Evolutionary conservation across 2,113 vertebrate species (phyloP).

Genomic region (Ciconia stormi): DNA sequence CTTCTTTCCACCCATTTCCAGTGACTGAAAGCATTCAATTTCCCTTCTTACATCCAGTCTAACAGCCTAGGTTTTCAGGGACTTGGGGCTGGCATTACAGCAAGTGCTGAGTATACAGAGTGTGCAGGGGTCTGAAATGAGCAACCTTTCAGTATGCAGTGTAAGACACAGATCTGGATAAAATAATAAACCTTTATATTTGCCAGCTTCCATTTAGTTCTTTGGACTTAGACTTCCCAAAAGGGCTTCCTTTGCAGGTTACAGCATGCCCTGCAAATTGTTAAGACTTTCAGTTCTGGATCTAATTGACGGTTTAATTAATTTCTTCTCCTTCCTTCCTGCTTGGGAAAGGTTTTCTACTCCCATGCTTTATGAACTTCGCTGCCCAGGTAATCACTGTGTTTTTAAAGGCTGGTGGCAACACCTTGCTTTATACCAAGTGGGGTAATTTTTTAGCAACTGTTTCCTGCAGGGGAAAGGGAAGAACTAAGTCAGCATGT

Average conservation of each 20-base stretch:
- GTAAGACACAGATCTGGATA: background rate
- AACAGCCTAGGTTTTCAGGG: background rate
- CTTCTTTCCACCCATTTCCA: background rate
- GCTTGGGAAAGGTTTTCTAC: background rate
- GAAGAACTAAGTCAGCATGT: background rate
- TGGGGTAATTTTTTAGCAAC: background rate
- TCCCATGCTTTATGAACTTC: background rate
- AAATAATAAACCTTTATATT: background rate
- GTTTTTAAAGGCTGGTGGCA: background rate
- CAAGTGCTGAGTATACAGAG: background rate
- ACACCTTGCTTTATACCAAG: background rate
- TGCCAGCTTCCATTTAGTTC: background rate
- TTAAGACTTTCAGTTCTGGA: background rate
- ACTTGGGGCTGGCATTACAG: background rate
- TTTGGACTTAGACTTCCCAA: background rate
- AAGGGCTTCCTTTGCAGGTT: background rate
- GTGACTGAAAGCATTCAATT: background rate
- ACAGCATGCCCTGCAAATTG: background rate
- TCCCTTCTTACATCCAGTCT: background rate
- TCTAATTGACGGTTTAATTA: background rate
- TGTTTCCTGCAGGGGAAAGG: background rate
- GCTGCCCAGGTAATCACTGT: background rate
- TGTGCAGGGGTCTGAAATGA: background rate
- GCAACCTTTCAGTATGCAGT: background rate
- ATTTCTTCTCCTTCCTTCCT: background rate